These are phyloP conservation scores for Psammodynastes pulverulentus DNA, from an alignment of 2,113 vertebrate genomes.

Conservation along the genomic window DNA sequence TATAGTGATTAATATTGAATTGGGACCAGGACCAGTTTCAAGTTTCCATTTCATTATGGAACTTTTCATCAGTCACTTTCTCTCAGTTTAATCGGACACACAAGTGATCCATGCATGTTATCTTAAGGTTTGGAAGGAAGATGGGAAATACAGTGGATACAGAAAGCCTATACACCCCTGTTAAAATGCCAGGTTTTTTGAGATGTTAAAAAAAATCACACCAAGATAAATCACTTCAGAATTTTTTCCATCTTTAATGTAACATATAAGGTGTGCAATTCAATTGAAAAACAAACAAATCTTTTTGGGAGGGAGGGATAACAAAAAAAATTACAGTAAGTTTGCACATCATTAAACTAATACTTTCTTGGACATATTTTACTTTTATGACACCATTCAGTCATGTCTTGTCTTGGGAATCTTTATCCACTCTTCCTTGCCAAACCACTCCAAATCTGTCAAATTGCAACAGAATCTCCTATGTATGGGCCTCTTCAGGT, in stretches of 20 bases:
- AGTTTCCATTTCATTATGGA: not conserved
- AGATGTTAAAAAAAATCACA: not conserved
- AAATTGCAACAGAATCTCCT: not conserved
- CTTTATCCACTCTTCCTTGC: not conserved
- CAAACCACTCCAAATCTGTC: not conserved
- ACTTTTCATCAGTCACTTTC: not conserved
- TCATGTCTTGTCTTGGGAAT: not conserved
- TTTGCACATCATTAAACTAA: not conserved
- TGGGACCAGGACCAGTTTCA: not conserved
- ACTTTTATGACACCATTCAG: not conserved
- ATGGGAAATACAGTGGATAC: not conserved
- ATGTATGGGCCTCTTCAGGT: not conserved
- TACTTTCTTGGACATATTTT: not conserved
- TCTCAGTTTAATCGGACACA: not conserved
- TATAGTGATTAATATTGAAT: not conserved
- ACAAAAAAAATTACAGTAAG: not conserved
- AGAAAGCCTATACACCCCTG: not conserved
- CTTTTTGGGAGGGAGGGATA: not conserved
- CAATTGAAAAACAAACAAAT: not conserved
- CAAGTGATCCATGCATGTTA: not conserved
- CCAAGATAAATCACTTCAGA: not conserved
- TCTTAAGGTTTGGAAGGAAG: not conserved
- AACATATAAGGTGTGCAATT: not conserved
- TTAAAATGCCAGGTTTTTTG: not conserved
- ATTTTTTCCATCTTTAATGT: not conserved